Base-by-base conservation (phyloP, 2,797 vertebrate species). In the Amblyopsis hoosieri region DNA sequence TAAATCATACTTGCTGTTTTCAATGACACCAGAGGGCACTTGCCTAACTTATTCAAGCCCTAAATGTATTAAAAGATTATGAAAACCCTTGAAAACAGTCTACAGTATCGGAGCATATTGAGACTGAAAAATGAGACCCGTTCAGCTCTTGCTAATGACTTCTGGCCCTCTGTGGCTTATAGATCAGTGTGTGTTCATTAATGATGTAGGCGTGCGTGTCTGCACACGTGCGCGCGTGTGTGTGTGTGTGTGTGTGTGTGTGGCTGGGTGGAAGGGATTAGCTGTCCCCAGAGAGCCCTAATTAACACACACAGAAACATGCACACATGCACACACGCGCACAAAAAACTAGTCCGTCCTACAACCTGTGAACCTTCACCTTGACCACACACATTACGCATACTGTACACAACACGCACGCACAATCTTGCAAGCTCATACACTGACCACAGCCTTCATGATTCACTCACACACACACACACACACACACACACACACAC, bases 161-260 rank as follows among this genome's bases (percentile, higher is more conserved):
- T 74, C 76, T 86, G 70, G 62, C 72, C 74, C 73, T 81, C 71
- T 68, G 81, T 82, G 86, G 78, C 78, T 82, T 79, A 84, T 83
- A 77, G 84, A 88, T 84, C 85, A 88, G 81, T 79, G 80, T 84
- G 82, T 19, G 73, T 85, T 90, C 87, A 91, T 90, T 84, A 89
- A 88, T 84, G 85, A 85, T 88, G 85, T 73, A 72, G 72, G 73
- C 70, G 76, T 47, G 45, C 14, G 45, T 55, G 42, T 47, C 33
- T 42, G 33, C 45, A 46, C 45, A 31, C 14, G 49, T 42, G 29
- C 42, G 29, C 80, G 45, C 37, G 52, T 45, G 51, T 45, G 37
- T 42, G 33, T 1, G n/a, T n/a, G n/a, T n/a, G 37, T 55, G 52
- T 31, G 19, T 3, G 19, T 23, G 19, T 23, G 19, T 23, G 75